Evolutionary conservation across 2,797 vertebrate genomes (phyloP), one percentile per base, ranked within the genome.

Genomic region (Salmo trutta): DNA sequence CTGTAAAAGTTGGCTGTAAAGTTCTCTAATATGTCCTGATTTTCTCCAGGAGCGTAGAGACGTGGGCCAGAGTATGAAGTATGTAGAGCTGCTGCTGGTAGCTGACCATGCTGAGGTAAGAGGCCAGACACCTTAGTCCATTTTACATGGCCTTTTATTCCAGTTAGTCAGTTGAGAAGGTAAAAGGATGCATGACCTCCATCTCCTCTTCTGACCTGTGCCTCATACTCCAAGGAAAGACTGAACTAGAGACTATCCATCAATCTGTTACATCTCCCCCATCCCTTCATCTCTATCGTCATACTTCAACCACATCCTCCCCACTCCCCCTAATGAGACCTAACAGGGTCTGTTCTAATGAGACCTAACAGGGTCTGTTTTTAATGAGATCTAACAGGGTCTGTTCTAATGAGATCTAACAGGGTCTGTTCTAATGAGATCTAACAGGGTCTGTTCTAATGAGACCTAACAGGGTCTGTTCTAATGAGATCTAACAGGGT

Each of bases 51-150:
- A 93, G 75, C 96, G 91, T 90, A 95, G 98, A 79, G 97, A 98
- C 29, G 81, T 95, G 81, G 90, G 92, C 67, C 91, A 93, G 82
- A 92, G 91, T 78, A 96, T 93, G 69, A 98, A 97, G 89, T 99
- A 97, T 0, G 98, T 99, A 77, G 98, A 99, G 82, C 94, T 99
- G 79, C 94, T 99, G 86, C 83, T 99, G 0, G 98, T 97, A 81
- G 98, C 98, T 68, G 98, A 99, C 91, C 94, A 95, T 17, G 93
- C 96, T 5, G 97, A 98, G 97, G 98, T 99, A 92, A 96, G 93
- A 65, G 12, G 64, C 41, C 10, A 47, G 41, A 8, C 41, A 47
- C 10, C 41, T 41, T 41, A 2, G 8, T 41, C 41, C 8, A 10
- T 10, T 12, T 47, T 12, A 47, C 41, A 67, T 67, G 4, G 6